Evolutionary conservation across 2,113 vertebrate genomes (phyloP), one percentile per base, ranked within the genome.

Genomic region (Octodon degus): DNA sequence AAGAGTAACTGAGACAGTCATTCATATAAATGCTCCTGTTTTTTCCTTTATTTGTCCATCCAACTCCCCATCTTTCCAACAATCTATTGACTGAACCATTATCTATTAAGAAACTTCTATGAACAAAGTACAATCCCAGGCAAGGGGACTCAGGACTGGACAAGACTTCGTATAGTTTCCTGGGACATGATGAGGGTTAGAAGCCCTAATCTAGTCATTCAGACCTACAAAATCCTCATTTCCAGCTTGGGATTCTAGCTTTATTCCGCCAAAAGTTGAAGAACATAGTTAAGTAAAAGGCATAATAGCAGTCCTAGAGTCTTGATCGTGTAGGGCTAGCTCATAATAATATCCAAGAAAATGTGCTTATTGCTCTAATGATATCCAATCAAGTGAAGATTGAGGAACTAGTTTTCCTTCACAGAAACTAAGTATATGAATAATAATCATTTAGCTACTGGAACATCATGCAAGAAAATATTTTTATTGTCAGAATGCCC

Each of bases 261-360:
- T 86, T 43, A 86, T 47, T 89, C 89, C 8, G 65, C 43, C 16
- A 95, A 60, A 72, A 72, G 19, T 70, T 62, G 63, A 89, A 93
- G n/a, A 68, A 91, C 63, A 47, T 47, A 14, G 0, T 68, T 90
- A 20, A 30, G 19, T 67, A 63, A 93, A 90, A 70, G 30, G 62
- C 34, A 86, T 76, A 11, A 60, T 53, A 43, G 22, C 1, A 50
- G 19, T 70, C 50, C 16, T 72, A 5, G 55, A 50, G 24, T n/a
- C 77, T 91, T 30, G 22, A 24, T 70, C 60, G 70, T 34, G 17
- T 74, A 86, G 32, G 6, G 76, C 68, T 27, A 63, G 53, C 27
- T 68, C 20, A 68, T 37, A 55, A 47, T n/a, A 32, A n/a, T 40
- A 30, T 47, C 16, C 17, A 22, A 89, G 50, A 82, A 82, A 82